Evolutionary conservation across 2,797 vertebrate species (phyloP).

Genomic region (Karalla daura): DNA sequence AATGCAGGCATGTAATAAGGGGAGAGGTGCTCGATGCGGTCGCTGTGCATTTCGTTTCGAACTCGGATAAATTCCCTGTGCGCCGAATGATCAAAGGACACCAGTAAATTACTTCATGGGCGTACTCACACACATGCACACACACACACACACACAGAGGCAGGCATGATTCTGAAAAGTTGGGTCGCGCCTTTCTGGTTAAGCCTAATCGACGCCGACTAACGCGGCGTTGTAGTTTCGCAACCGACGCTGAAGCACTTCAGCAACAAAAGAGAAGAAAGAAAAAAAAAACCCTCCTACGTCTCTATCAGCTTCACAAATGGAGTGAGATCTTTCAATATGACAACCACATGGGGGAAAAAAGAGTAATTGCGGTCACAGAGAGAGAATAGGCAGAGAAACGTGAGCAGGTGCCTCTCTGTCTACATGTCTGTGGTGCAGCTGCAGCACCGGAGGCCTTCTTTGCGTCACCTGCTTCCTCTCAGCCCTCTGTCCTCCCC

Average conservation of each 20-base stretch:
- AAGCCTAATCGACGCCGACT: conserved; percentile 27
- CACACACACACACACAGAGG: too few relatives aligned
- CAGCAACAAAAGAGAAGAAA: conserved; percentile 31
- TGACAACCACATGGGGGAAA: conserved; percentile 78
- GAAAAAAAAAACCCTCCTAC: conserved; percentile 37
- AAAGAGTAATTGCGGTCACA: conserved; percentile 76
- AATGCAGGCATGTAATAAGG: not conserved
- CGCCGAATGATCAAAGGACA: conserved; percentile 28
- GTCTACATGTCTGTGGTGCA: conserved; percentile 58
- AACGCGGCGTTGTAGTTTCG: conserved; percentile 66
- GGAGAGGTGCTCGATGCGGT: not conserved
- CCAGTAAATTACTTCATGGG: conserved; percentile 51
- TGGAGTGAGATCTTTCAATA: conserved; percentile 81
- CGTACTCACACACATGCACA: conserved; percentile 1
- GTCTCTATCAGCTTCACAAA: conserved; percentile 65
- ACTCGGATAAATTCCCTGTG: not conserved
- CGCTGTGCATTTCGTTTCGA: conserved; percentile 30
- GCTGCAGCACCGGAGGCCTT: conserved; percentile 65
- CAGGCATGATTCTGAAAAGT: conserved; percentile 61
- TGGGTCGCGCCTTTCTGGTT: conserved; percentile 48
- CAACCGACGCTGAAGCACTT: conserved; percentile 52
- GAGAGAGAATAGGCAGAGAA: conserved; percentile 67
- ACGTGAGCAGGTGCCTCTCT: conserved; percentile 81
- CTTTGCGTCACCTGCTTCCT: conserved; percentile 63
- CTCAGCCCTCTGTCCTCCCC: conserved; percentile 49